Base-by-base conservation (phyloP, 1,140 invertebrate genomes). In the Sycophaga agraensis region DNA sequence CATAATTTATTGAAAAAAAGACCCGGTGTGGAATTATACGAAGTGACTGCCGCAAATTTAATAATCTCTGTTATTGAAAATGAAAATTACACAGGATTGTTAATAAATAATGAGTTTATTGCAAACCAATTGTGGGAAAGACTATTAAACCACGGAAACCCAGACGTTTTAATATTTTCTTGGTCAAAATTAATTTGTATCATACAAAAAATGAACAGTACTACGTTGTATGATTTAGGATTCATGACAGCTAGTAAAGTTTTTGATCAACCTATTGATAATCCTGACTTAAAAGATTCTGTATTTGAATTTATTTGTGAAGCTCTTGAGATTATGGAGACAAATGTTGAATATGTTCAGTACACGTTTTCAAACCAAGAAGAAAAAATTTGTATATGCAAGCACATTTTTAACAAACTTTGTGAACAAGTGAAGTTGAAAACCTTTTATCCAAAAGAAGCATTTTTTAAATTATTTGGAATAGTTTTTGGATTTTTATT, bases 401-500 rank as follows among this genome's bases (percentile, higher is more conserved):
- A 14, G n/a, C 16, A 53, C 17, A 57, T 68, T 49, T 65, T 60
- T 39, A 48, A 45, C 1, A 53, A 51, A 28, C 48, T 68, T 2
- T 37, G 28, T 19, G 17, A 26, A 9, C 46, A 61, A 19, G 26
- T 63, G 16, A 37, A 53, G 5, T 58, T 8, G 14, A 61, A 54
- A 43, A 46, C 21, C n/a, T 70, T 68, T 46, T 65, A 58, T 19
- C 66, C 67, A 42, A 72, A 64, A 51, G 56, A 66, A 21, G 69
- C 58, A 64, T 74, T 71, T 45, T 63, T 76, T 6, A 70, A 70
- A 63, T 56, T 76, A 19, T 56, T 75, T 17, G 73, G 73, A 3
- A 73, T 69, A 68, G 56, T 59, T n/a, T 72, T 66, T 59, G 66
- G 65, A 8, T 61, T 57, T 19, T 51, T 71, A 24, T 43, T 56